A percentile compares a stretch with the other conserved stretches of the same genome.
phyloP scores from a whole-genome alignment of 2,888 invertebrate genomes.

The Heliconius sara region DNA sequence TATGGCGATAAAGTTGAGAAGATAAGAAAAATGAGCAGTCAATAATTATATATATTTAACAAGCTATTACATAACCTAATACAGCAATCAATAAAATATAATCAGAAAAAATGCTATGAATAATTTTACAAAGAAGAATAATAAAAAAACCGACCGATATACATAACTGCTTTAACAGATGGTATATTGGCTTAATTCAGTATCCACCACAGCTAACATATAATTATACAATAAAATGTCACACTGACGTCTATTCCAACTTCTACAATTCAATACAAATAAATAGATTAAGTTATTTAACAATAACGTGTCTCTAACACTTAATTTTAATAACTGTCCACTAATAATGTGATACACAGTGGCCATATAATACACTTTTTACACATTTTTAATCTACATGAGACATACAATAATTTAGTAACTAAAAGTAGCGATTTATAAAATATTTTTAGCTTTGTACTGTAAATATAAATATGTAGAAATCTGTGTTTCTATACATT shows the following conservation, averaged over 20 bases:
- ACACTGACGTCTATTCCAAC: slow-evolving; percentile 9
- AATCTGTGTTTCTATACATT: slow-evolving; percentile 75
- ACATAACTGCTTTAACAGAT: no score
- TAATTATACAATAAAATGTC: not conserved
- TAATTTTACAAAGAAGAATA: not conserved
- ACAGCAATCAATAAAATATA: not conserved
- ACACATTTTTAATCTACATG: slow-evolving; percentile 40
- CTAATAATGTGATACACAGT: slow-evolving; percentile 70
- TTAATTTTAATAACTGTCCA: slow-evolving; percentile 53
- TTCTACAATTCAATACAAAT: slow-evolving; percentile 30
- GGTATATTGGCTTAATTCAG: not conserved
- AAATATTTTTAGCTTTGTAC: slow-evolving; percentile 71
- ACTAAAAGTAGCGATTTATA: slow-evolving; percentile 65
- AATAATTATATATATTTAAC: not conserved
- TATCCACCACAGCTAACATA: not conserved
- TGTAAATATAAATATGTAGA: slow-evolving; percentile 71
- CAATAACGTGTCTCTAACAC: slow-evolving; percentile 31
- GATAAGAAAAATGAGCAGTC: not conserved
- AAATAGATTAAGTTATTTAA: slow-evolving; percentile 15
- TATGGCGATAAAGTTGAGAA: not conserved
- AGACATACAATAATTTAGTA: slow-evolving; percentile 47
- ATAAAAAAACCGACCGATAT: not conserved
- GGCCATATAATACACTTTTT: slow-evolving; percentile 65
- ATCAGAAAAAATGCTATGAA: not conserved
- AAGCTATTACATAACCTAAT: not conserved